Conservation (phyloP, 2,888 invertebrate species). For the Cantharis nigra region DNA sequence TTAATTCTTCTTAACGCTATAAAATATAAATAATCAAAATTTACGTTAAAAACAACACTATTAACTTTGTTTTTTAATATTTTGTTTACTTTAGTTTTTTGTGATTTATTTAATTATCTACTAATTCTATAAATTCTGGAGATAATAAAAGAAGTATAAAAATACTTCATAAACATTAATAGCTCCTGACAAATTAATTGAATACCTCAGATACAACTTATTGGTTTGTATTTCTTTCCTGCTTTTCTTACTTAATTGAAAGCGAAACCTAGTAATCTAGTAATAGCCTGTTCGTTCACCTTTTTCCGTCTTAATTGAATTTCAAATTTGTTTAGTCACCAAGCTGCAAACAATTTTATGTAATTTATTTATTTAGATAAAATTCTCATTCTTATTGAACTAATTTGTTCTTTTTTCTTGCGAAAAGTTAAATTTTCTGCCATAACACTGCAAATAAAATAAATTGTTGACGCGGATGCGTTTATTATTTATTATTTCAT, state of each 20-base stretch:
- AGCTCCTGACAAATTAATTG: slow-evolving; percentile 37
- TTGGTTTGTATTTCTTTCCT: slow-evolving; percentile 31
- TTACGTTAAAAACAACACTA: background rate
- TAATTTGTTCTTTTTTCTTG: background rate
- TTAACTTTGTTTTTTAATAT: background rate
- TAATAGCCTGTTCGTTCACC: background rate
- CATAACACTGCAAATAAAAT: background rate
- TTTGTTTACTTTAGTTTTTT: background rate
- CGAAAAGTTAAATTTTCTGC: background rate
- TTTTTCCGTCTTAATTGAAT: background rate
- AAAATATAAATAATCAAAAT: background rate
- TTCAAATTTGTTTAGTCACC: background rate
- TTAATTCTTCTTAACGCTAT: background rate
- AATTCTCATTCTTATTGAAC: background rate
- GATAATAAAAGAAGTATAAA: slow-evolving; percentile 17
- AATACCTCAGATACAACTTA: slow-evolving; percentile 33
- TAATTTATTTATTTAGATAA: background rate
- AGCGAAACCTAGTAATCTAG: slow-evolving; percentile 8
- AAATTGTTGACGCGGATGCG: slow-evolving; percentile 34
- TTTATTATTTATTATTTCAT: slow-evolving; percentile 33
- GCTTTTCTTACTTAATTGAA: slow-evolving; percentile 31
- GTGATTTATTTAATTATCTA: background rate
- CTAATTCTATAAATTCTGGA: background rate
- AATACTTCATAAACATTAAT: slow-evolving; percentile 33
- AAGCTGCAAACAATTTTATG: background rate